phyloP scores from a whole-genome alignment of 2,888 invertebrate species.

The Macaria liturata region DNA sequence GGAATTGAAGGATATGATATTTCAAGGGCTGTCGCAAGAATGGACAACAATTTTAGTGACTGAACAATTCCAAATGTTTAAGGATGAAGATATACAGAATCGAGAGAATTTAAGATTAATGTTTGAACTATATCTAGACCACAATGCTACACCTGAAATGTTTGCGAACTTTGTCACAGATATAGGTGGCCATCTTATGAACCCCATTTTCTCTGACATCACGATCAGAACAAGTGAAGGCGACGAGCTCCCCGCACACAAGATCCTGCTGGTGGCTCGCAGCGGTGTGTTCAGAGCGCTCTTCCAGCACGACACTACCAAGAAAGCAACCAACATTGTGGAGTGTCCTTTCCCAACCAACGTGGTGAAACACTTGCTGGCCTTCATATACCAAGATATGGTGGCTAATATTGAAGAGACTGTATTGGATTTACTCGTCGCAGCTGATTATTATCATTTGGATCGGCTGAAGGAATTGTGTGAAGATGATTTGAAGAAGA shows the following conservation, averaged over 20 bases:
- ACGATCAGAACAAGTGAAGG: not conserved
- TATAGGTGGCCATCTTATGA: not conserved
- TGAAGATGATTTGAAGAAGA: not conserved
- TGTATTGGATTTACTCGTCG: not conserved
- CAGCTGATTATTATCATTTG: not conserved
- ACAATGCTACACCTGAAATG: too few species aligned
- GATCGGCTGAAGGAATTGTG: not conserved
- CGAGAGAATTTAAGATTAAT: too few species aligned
- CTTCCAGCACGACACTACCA: not conserved
- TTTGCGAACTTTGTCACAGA: too few species aligned
- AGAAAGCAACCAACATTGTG: not conserved
- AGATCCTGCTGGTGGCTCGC: not conserved
- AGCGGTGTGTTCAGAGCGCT: not conserved
- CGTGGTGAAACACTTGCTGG: not conserved
- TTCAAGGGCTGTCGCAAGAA: too few species aligned
- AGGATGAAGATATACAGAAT: too few species aligned
- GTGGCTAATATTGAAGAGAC: not conserved
- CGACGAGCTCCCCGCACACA: not conserved
- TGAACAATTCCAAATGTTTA: too few species aligned
- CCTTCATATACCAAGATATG: not conserved
- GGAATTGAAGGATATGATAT: too few species aligned
- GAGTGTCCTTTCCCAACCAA: not conserved
- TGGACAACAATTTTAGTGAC: too few species aligned
- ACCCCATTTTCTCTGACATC: not conserved
- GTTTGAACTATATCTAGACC: too few species aligned